Evolutionary conservation across 2,797 vertebrate species (phyloP).

Genomic region (Harpagifer antarcticus): DNA sequence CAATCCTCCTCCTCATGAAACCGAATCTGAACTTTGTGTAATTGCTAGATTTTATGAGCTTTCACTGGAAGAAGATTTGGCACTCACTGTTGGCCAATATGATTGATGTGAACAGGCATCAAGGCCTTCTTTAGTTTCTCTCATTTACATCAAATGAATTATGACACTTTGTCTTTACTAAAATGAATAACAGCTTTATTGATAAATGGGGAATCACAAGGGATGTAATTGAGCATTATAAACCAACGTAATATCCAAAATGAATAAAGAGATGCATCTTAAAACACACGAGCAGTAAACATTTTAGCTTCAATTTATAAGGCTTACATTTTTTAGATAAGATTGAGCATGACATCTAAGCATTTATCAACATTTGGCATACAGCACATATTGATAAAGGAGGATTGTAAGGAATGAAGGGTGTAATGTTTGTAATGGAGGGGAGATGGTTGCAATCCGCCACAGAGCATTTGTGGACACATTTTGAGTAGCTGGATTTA

Average conservation of each 20-base stretch:
- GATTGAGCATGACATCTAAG: not conserved
- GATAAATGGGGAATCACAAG: slow-evolving; percentile 1
- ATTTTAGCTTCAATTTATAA: slow-evolving; percentile 1
- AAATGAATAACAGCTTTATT: slow-evolving; percentile 1
- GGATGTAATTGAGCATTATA: not conserved
- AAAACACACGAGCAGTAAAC: not conserved
- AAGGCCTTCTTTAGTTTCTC: not conserved
- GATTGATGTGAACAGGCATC: slow-evolving; percentile 3
- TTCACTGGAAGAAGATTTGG: not conserved
- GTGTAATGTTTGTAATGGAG: slow-evolving; percentile 1
- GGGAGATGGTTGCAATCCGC: not conserved
- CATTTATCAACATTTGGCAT: slow-evolving; percentile 4
- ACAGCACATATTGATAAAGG: slow-evolving; percentile 19
- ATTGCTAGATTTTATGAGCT: slow-evolving; percentile 8
- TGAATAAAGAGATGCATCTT: not conserved
- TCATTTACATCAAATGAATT: slow-evolving; percentile 9
- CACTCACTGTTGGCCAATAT: not conserved
- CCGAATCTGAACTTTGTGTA: slow-evolving; percentile 11
- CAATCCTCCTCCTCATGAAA: slow-evolving; percentile 18
- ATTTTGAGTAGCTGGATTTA: slow-evolving; percentile 1
- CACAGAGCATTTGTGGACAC: not conserved
- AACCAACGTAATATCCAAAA: not conserved
- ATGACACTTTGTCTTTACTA: not conserved
- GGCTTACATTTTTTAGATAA: slow-evolving; percentile 22
- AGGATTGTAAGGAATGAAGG: not conserved